Percentiles rank a stretch among this genome's conserved stretches.
Conservation (phyloP, 2,797 vertebrate species). For the Cheirogaleus major region DNA sequence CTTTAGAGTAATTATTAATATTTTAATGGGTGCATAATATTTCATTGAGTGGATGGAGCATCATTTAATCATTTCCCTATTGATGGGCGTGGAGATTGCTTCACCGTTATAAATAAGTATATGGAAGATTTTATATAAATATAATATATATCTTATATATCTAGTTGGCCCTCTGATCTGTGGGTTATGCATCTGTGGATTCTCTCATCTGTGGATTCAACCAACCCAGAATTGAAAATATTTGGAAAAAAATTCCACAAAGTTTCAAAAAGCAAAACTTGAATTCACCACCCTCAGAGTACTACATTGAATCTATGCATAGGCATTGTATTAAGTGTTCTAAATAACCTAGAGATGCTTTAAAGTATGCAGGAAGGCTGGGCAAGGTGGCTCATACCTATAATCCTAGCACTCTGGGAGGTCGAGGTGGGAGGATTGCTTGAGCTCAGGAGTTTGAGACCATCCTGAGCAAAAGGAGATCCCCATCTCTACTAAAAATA, state of each 20-base stretch:
- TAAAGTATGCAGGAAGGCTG: neutral
- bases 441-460: no score
- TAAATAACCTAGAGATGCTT: neutral
- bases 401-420: no score
- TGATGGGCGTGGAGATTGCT: neutral
- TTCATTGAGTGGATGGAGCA: neutral
- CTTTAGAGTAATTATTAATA: neutral
- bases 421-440: no score
- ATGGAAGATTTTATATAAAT: neutral
- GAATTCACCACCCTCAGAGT: neutral
- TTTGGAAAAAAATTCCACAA: neutral
- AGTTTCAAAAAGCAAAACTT: neutral
- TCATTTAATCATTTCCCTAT: neutral
- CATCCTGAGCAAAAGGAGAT: no score
- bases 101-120: neutral
- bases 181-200: neutral
- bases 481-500: no score
- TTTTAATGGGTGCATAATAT: neutral
- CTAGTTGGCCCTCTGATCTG: neutral
- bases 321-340: neutral
- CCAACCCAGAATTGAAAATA: neutral
- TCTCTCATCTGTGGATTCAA: neutral
- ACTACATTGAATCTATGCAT: neutral
- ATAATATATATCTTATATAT: neutral
- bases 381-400: rapidly evolving